Conservation (phyloP, 2,888 invertebrate species). For the Dione juno region DNA sequence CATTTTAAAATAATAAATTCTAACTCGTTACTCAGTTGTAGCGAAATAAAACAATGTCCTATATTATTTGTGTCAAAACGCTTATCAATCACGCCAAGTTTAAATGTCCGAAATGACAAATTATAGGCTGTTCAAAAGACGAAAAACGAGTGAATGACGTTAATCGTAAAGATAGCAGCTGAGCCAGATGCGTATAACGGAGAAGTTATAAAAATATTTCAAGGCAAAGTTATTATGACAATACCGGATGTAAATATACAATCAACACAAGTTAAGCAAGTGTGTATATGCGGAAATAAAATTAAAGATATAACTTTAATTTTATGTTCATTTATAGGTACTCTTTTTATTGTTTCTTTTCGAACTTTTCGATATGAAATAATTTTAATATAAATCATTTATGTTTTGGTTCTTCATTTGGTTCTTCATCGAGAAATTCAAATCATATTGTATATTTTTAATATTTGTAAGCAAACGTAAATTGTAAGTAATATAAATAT, state of each 20-base stretch:
- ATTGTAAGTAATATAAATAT: no score
- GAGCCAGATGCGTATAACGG: conserved; percentile 5
- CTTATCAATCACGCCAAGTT: conserved; percentile 40
- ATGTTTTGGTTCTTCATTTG: no score
- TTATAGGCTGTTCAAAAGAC: conserved; percentile 33
- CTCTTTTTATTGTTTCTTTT: no score
- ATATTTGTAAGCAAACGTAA: no score
- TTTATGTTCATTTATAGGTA: neutral
- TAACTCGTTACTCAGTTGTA: neutral
- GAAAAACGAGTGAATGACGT: conserved; percentile 27
- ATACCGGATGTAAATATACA: conserved; percentile 3
- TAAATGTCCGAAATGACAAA: conserved; percentile 43
- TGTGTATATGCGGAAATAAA: no score
- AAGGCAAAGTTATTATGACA: neutral
- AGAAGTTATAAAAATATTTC: conserved; percentile 13
- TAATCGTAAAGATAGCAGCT: conserved; percentile 24
- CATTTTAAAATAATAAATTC: neutral
- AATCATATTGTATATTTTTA: no score
- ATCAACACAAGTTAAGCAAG: no score
- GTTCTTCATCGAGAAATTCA: no score
- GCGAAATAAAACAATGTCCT: neutral
- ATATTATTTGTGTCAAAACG: conserved; percentile 29
- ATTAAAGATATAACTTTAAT: no score
- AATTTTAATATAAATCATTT: no score
- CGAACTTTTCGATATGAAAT: no score